Conservation (phyloP, 2,113 vertebrate genomes). For the Amphilophus citrinellus region DNA sequence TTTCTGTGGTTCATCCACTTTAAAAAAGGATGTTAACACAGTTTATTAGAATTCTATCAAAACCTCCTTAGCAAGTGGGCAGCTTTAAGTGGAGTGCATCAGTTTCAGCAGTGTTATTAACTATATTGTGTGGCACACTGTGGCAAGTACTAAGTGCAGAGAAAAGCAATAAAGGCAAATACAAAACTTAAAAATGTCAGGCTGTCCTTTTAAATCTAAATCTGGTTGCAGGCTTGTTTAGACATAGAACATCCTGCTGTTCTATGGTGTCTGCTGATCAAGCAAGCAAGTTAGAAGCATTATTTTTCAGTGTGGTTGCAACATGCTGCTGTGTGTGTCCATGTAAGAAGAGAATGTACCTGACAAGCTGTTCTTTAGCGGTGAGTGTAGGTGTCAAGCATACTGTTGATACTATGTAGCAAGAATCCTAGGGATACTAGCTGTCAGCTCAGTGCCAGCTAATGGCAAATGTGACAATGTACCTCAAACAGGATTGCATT, state of each 20-base stretch:
- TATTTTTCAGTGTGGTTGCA: slow-evolving; percentile 44
- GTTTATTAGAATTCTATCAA: slow-evolving; percentile 38
- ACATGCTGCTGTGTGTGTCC: slow-evolving; percentile 20
- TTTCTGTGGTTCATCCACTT: neutral
- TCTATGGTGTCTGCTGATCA: slow-evolving; percentile 37
- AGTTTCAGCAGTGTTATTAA: slow-evolving; percentile 32
- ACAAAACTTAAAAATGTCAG: slow-evolving; percentile 27
- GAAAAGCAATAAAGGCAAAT: slow-evolving; percentile 32
- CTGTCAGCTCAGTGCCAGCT: slow-evolving; percentile 29
- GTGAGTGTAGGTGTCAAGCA: slow-evolving; percentile 58
- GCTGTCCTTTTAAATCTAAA: slow-evolving; percentile 42
- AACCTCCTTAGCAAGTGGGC: neutral
- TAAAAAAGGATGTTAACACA: slow-evolving; percentile 3
- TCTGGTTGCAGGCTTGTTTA: slow-evolving; percentile 28
- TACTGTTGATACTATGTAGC: slow-evolving; percentile 36
- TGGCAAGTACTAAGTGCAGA: neutral
- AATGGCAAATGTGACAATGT: slow-evolving; percentile 26
- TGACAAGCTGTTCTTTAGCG: slow-evolving; percentile 55
- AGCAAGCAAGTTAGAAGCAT: slow-evolving; percentile 35
- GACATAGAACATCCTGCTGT: slow-evolving; percentile 34
- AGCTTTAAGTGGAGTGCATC: neutral
- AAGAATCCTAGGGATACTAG: slow-evolving; percentile 6
- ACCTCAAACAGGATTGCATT: neutral
- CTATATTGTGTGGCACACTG: slow-evolving; percentile 7
- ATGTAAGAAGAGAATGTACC: slow-evolving; percentile 15